phyloP scores from a whole-genome alignment of 2,888 invertebrate species.

The Cheiracanthium punctorium region DNA sequence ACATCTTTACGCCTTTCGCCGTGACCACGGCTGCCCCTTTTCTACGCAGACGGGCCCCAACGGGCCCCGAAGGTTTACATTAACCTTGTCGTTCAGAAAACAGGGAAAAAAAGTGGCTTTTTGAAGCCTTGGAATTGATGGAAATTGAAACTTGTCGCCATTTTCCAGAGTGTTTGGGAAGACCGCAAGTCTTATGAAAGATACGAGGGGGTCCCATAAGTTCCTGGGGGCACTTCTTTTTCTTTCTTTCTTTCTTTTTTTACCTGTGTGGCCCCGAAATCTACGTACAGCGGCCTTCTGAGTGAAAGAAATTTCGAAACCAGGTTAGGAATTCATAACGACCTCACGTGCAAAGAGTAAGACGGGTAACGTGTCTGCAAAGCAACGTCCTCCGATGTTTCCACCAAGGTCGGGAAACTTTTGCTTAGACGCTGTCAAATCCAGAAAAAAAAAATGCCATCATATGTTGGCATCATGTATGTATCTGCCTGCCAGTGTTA shows the following conservation, averaged over 20 bases:
- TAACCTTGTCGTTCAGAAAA: constrained; percentile 34
- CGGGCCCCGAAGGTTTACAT: constrained; percentile 26
- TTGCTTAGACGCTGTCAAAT: background rate
- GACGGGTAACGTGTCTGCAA: constrained; percentile 34
- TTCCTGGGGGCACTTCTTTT: constrained; percentile 23
- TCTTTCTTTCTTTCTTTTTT: too few species aligned
- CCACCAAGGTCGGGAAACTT: constrained; percentile 40
- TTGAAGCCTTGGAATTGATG: background rate
- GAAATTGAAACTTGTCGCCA: background rate
- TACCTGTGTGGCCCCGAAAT: constrained; percentile 34
- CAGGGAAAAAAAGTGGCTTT: background rate
- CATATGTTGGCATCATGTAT: background rate
- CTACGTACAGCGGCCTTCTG: constrained; percentile 33
- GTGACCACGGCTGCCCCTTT: constrained; percentile 2
- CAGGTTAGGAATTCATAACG: constrained; percentile 51
- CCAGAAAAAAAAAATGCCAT: background rate
- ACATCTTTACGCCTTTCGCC: constrained; percentile 20
- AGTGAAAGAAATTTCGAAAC: constrained; percentile 47
- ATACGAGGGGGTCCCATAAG: constrained; percentile 28
- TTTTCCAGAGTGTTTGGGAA: constrained; percentile 5
- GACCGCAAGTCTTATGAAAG: constrained; percentile 34
- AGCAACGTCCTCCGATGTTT: constrained; percentile 36
- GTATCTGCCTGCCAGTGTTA: background rate
- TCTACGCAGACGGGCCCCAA: background rate
- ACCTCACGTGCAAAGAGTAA: constrained; percentile 47